Percentiles rank a stretch among this genome's conserved stretches.
Evolutionary conservation across 2,113 vertebrate species (phyloP).

Genomic region (Mormyrus lacerda): DNA sequence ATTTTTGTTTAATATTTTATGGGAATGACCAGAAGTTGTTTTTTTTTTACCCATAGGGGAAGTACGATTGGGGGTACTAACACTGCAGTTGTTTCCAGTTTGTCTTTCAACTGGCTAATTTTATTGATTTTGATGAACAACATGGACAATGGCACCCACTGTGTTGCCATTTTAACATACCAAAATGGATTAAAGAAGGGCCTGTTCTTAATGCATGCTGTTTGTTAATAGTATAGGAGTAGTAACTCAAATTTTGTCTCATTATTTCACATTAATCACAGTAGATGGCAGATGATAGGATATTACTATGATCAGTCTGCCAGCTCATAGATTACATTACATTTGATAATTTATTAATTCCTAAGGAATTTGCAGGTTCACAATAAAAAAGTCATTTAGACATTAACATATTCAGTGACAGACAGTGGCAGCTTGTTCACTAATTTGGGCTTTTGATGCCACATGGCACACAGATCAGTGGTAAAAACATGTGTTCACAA

Average conservation of each 20-base stretch:
- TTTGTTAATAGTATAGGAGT: neutral
- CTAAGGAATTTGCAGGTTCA: neutral
- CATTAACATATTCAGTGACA: neutral
- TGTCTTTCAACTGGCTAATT: neutral
- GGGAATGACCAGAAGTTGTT: neutral
- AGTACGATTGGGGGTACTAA: neutral
- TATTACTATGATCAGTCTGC: neutral
- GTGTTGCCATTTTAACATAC: neutral
- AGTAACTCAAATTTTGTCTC: neutral
- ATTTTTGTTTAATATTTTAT: neutral
- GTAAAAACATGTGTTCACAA: neutral
- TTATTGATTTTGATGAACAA: neutral
- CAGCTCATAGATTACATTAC: neutral
- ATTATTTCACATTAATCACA: neutral
- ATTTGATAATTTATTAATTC: neutral
- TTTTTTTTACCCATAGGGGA: neutral
- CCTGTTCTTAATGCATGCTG: neutral
- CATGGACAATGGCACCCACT: neutral
- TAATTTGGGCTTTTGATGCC: neutral
- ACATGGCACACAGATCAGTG: neutral
- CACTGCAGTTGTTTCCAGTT: neutral
- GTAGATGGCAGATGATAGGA: neutral
- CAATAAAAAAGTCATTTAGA: neutral
- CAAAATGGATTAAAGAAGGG: neutral
- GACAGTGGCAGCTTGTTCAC: neutral